Evolutionary conservation across 2,888 invertebrate genomes (phyloP).

Genomic region (Apoderus coryli): DNA sequence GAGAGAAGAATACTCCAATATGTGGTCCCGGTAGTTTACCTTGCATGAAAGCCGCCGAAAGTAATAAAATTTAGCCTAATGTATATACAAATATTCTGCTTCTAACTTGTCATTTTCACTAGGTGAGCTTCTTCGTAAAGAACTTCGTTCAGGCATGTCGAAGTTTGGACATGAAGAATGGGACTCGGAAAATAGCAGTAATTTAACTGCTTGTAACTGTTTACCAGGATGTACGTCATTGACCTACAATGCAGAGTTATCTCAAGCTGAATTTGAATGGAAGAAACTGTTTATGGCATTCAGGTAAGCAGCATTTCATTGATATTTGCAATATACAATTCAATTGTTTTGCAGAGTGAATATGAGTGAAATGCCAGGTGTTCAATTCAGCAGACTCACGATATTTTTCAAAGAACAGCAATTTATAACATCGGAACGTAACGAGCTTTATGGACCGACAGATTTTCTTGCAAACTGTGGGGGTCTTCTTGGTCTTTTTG

Average conservation of each 20-base stretch:
- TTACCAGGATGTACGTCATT: slow-evolving; percentile 54
- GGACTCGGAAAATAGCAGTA: slow-evolving; percentile 16
- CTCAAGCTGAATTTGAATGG: slow-evolving; percentile 55
- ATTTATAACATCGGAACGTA: slow-evolving; percentile 39
- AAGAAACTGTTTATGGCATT: slow-evolving; percentile 41
- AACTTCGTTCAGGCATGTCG: slow-evolving; percentile 33
- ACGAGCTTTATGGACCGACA: slow-evolving; percentile 40
- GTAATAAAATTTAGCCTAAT: too few species aligned
- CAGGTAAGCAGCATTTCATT: too few species aligned
- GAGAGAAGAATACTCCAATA: slow-evolving; percentile 38
- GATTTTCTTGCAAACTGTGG: slow-evolving; percentile 45
- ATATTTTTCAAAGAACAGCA: slow-evolving; percentile 58
- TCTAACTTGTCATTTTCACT: too few species aligned
- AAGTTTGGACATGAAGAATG: slow-evolving; percentile 15
- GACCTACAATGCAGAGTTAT: slow-evolving; percentile 56
- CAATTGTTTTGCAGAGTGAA: too few species aligned
- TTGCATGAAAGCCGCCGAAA: slow-evolving; percentile 40
- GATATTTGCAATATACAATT: too few species aligned
- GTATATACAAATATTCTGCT: too few species aligned
- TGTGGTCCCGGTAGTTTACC: slow-evolving; percentile 41
- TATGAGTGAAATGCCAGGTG: slow-evolving; percentile 30
- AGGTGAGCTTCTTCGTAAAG: slow-evolving; percentile 39
- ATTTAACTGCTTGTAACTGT: slow-evolving; percentile 41
- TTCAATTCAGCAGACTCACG: slow-evolving; percentile 44
- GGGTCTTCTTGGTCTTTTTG: slow-evolving; percentile 43